A percentile compares a stretch with the other conserved stretches of the same genome.
phyloP scores from a whole-genome alignment of 53 echinoderm and acorn worm species.

The Paracentrotus lividus region DNA sequence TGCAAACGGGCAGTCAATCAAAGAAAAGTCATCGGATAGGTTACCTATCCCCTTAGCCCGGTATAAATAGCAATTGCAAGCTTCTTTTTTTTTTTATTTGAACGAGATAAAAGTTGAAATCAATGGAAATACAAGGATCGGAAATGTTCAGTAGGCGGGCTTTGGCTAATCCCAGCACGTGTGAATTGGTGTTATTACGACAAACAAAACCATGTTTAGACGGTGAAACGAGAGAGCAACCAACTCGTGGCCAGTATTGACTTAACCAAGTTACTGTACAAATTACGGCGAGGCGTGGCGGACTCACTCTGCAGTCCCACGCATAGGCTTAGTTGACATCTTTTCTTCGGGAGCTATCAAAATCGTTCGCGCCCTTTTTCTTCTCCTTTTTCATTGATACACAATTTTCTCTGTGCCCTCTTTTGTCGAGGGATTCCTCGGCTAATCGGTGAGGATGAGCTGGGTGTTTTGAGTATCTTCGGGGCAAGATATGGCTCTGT shows the following conservation, averaged over 20 bases:
- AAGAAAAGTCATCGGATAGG: slow-evolving; percentile 44
- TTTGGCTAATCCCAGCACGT: slow-evolving; percentile 69
- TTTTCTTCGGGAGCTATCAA: slow-evolving; percentile 48
- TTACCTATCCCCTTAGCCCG: slow-evolving; percentile 40
- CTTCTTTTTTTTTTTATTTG: slow-evolving; percentile 31
- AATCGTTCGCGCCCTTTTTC: slow-evolving; percentile 59
- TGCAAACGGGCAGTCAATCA: slow-evolving; percentile 51
- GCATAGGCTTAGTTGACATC: slow-evolving; percentile 42
- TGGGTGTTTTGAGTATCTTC: slow-evolving; percentile 59
- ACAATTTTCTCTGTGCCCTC: not conserved
- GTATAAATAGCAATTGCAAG: slow-evolving; percentile 58
- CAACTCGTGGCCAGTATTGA: slow-evolving; percentile 70
- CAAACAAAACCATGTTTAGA: slow-evolving; percentile 71
- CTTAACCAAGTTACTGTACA: slow-evolving; percentile 68
- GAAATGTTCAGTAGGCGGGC: slow-evolving; percentile 67
- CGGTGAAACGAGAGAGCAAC: slow-evolving; percentile 59
- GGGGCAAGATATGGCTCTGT: slow-evolving; percentile 65
- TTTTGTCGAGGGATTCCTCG: slow-evolving; percentile 33
- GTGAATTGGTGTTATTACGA: slow-evolving; percentile 73
- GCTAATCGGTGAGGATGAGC: slow-evolving; percentile 61
- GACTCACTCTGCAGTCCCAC: slow-evolving; percentile 63
- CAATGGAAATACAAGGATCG: slow-evolving; percentile 47
- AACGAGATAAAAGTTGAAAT: slow-evolving; percentile 48
- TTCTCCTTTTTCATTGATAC: slow-evolving; percentile 43
- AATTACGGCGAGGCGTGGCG: slow-evolving; percentile 54